Evolutionary conservation across 2,888 invertebrate genomes (phyloP), one percentile per base, ranked within the genome.

Genomic region (Octodonta nipae): DNA sequence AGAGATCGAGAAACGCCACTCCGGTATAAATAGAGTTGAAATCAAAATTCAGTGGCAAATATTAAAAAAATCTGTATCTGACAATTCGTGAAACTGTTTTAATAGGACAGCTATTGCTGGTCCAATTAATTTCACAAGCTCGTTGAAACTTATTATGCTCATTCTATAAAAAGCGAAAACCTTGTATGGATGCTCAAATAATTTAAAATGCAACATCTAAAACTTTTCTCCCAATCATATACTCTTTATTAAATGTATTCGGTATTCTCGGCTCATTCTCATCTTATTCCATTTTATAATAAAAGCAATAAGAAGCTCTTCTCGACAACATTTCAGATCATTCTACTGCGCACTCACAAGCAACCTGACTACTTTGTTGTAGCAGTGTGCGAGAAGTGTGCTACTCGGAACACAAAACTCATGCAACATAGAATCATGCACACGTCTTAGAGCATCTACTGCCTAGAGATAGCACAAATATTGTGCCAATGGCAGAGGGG

Each of bases 31-130:
- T n/a, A n/a, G n/a, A n/a, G n/a, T n/a, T n/a, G n/a, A n/a, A n/a
- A n/a, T n/a, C n/a, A n/a, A n/a, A n/a, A n/a, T n/a, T n/a, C n/a
- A n/a, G n/a, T n/a, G n/a, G n/a, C n/a, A n/a, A n/a, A n/a, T n/a
- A n/a, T n/a, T n/a, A n/a, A n/a, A n/a, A n/a, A n/a, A n/a, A n/a
- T n/a, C n/a, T n/a, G n/a, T n/a, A n/a, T n/a, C n/a, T n/a, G n/a
- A n/a, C n/a, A n/a, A n/a, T n/a, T n/a, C n/a, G n/a, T n/a, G n/a
- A n/a, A n/a, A n/a, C n/a, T n/a, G n/a, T n/a, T n/a, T n/a, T n/a
- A n/a, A n/a, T n/a, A n/a, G n/a, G n/a, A n/a, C n/a, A n/a, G 33
- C 27, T 33, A 33, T 33, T 26, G 33, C 33, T 28, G 33, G 34
- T 30, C 34, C 34, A 34, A 34, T 34, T 34, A 30, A n/a, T 15